phyloP scores from a whole-genome alignment of 2,888 invertebrate species.

The Marronus borbonicus region DNA sequence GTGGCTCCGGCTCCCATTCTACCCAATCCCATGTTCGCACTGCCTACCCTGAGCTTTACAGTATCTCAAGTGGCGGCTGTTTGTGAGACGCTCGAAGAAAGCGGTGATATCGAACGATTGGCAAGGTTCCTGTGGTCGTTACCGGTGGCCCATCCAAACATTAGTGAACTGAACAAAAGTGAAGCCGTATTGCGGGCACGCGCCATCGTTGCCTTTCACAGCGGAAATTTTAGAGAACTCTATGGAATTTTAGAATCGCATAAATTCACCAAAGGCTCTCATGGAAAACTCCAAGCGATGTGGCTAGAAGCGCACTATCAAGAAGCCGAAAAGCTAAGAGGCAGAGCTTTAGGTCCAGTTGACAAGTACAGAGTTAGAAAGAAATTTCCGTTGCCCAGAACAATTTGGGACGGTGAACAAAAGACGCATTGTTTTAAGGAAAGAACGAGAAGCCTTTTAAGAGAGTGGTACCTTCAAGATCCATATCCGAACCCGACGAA shows the following conservation, averaged over 20 bases:
- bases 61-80: constrained; percentile 91
- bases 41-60: constrained; percentile 88
- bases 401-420: constrained; percentile 97
- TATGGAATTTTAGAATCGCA: constrained; percentile 92
- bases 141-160: constrained; percentile 92
- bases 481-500: constrained; percentile 97
- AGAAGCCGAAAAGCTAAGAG: constrained; percentile 92
- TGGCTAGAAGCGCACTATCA: constrained; percentile 96
- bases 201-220: constrained; percentile 92
- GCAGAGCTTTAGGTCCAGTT: constrained; percentile 92
- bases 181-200: constrained; percentile 90
- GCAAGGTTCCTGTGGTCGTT: constrained; percentile 92
- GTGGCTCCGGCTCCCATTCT: constrained; percentile 68
- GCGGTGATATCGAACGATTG: constrained; percentile 91
- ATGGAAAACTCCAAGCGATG: constrained; percentile 91
- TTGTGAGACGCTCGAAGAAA: constrained; percentile 96
- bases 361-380: constrained; percentile 95
- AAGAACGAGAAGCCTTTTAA: constrained; percentile 91
- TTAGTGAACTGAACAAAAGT: constrained; percentile 86
- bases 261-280: constrained; percentile 91
- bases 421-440: constrained; percentile 98
- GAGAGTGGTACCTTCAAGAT: constrained; percentile 99
- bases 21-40: constrained; percentile 87
- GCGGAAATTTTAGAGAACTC: constrained; percentile 90
- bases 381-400: constrained; percentile 93